phyloP scores from a whole-genome alignment of 2,888 invertebrate species.

The Meiosimyza platycephala region DNA sequence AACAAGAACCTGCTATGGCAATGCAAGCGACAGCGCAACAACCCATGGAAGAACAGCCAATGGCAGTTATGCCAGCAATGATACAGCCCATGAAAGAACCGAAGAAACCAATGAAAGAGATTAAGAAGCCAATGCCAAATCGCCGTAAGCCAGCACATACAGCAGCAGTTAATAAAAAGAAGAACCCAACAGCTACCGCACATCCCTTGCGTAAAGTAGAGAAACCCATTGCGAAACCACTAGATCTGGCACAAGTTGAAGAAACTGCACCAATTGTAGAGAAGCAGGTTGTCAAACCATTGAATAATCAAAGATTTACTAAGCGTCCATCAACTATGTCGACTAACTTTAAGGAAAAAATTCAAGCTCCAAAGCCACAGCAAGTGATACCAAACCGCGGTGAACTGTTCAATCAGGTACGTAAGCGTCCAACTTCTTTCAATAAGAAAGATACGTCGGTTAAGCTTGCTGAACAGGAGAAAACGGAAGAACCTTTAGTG shows the following conservation, averaged over 20 bases:
- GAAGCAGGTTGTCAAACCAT: constrained; percentile 4
- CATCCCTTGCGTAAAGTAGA: constrained; percentile 57
- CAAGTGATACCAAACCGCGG: constrained; percentile 48
- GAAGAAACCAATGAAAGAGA: constrained; percentile 39
- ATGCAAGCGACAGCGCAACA: constrained; percentile 19
- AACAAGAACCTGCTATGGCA: constrained; percentile 6
- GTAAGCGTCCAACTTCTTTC: constrained; percentile 59
- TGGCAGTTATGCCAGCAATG: background rate
- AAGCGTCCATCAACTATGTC: constrained; percentile 45
- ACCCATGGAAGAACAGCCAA: background rate
- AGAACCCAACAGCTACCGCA: constrained; percentile 48
- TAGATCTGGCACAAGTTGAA: constrained; percentile 41
- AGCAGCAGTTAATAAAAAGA: constrained; percentile 46
- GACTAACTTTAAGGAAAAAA: constrained; percentile 50
- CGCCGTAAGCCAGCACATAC: constrained; percentile 54
- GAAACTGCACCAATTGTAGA: constrained; percentile 9
- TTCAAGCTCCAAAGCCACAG: constrained; percentile 48
- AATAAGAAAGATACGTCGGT: constrained; percentile 48
- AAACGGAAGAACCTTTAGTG: background rate
- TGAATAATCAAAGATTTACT: constrained; percentile 44
- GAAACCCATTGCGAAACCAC: background rate
- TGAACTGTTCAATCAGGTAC: constrained; percentile 57
- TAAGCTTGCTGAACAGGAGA: constrained; percentile 44
- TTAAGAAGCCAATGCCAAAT: constrained; percentile 53
- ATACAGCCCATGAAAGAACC: constrained; percentile 42